A percentile compares a stretch with the other conserved stretches of the same genome.
Conservation (phyloP, 2,113 vertebrate genomes). For the Panthera tigris region DNA sequence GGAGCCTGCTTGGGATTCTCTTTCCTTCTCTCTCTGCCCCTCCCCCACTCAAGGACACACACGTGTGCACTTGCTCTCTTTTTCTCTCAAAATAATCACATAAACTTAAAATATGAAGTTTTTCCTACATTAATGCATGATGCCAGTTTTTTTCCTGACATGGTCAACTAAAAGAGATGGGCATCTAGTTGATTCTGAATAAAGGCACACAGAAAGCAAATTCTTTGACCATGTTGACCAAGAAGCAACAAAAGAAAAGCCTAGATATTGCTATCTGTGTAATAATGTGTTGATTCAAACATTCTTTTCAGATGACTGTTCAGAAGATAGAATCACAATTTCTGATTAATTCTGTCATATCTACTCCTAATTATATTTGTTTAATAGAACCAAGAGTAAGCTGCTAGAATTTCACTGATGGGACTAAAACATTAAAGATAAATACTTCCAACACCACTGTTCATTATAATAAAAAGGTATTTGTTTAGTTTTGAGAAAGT, state of each 20-base stretch:
- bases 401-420: not conserved
- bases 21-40: too few species aligned
- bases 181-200: not conserved
- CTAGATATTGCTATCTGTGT: not conserved
- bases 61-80: too few species aligned
- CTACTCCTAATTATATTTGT: not conserved
- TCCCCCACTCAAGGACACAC: too few species aligned
- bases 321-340: not conserved
- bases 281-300: slow-evolving; percentile 1
- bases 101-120: not conserved
- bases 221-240: not conserved
- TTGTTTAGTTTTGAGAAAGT: not conserved
- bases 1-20: too few species aligned
- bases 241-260: not conserved
- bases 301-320: slow-evolving; percentile 21
- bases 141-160: not conserved
- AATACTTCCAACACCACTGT: not conserved
- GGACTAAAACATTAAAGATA: not conserved
- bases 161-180: not conserved
- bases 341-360: not conserved
- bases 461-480: not conserved
- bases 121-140: not conserved
- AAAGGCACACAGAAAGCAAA: not conserved
- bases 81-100: too few species aligned
- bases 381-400: not conserved